phyloP scores from a whole-genome alignment of 2,888 invertebrate species.

The Leucophenga maculata region DNA sequence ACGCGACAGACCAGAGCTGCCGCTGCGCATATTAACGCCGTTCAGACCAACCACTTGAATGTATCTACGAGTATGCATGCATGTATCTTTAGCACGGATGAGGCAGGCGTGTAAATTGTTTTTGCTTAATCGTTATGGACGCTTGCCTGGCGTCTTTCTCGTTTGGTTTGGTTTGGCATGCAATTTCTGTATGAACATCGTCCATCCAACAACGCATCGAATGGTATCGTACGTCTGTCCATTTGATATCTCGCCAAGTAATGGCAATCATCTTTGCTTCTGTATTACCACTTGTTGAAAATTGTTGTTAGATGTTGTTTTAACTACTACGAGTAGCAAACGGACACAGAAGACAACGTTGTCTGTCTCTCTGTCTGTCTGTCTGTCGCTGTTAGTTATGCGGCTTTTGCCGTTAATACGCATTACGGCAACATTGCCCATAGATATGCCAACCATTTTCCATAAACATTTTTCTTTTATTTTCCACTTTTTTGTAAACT shows the following conservation, averaged over 20 bases:
- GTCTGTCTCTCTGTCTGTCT: constrained; percentile 16
- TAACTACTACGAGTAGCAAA: constrained; percentile 13
- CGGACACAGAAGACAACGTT: not conserved
- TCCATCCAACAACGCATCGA: constrained; percentile 10
- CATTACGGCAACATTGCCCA: constrained; percentile 42
- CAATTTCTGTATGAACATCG: constrained; percentile 19
- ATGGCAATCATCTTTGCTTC: constrained; percentile 58
- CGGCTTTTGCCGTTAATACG: constrained; percentile 43
- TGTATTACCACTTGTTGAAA: constrained; percentile 56
- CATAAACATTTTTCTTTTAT: too few relatives aligned
- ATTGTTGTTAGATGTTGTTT: constrained; percentile 46
- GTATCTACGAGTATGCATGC: not conserved
- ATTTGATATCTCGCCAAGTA: constrained; percentile 54
- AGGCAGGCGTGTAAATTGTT: constrained; percentile 67
- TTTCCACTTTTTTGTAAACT: too few relatives aligned
- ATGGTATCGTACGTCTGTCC: constrained; percentile 34
- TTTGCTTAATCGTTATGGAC: constrained; percentile 65
- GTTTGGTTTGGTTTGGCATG: constrained; percentile 21
- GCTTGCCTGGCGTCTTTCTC: constrained; percentile 48
- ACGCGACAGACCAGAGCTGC: constrained; percentile 18
- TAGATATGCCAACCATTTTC: not conserved
- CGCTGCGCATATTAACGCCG: constrained; percentile 61
- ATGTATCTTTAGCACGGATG: constrained; percentile 28
- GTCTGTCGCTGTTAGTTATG: constrained; percentile 22
- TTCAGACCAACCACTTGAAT: constrained; percentile 22